Evolutionary conservation across 2,113 vertebrate species (phyloP), one percentile per base, ranked within the genome.

Genomic region (Eira barbara): DNA sequence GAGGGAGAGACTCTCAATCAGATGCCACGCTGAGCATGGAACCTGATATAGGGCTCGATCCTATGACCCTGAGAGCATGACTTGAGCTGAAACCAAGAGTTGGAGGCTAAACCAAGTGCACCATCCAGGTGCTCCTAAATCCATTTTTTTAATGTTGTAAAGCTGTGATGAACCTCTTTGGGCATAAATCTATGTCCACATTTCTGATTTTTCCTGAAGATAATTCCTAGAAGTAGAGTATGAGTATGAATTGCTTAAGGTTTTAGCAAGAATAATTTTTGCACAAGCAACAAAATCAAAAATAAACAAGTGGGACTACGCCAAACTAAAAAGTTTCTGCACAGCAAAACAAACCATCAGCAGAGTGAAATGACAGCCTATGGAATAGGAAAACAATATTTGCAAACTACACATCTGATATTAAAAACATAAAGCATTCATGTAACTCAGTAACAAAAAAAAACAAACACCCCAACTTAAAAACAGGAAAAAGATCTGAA

Each of bases 121-220:
- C 34, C 67, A 69, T 36, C 34, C 67, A 36, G 18, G 67, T n/a
- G 12, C 67, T 69, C 34, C 67, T 21, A 69, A 69, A 69, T 69
- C 67, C 67, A 36, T 69, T 82, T 78, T 67, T 82, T 78, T 67
- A 31, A 57, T 79, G 34, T 87, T 73, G 42, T 17, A 91, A 94
- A 90, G 52, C 39, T 88, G 36, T 25, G 42, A n/a, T n/a, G 34
- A 86, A 71, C 36, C 63, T 67, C 18, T 47, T n/a, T 63, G 55
- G 83, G 6, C 79, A 69, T 91, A 83, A 69, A 85, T 23, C 57
- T 69, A 39, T 69, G 65, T n/a, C 84, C 29, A 17, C 31, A 90
- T 74, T 94, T 96, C 63, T 42, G 15, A 73, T 88, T 91, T 79
- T 49, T 78, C 82, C 69, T 73, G 93, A 86, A 95, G n/a, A 69